Base-by-base conservation (phyloP, 2,888 invertebrate genomes). In the Acleris sparsana region DNA sequence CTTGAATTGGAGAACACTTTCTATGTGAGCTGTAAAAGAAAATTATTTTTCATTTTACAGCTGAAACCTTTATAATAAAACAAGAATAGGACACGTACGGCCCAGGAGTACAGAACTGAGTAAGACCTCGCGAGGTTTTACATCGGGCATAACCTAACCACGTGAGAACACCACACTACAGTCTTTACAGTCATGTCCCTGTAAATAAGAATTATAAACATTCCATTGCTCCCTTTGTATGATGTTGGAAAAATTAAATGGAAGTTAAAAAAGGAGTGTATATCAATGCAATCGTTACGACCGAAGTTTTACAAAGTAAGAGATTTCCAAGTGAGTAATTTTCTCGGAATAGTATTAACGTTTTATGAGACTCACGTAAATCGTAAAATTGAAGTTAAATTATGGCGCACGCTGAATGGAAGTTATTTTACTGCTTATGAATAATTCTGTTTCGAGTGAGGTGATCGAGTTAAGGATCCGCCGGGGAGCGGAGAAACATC, bases 341-440 rank as follows among this genome's bases (percentile, higher is more conserved):
- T 55, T 43, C 55, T 39, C 9, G 16, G 22, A 55, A 55, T 43
- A 20, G 55, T 44, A 55, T 55, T 55, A 55, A 55, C 20, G 43
- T 20, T 55, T 55, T 55, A 55, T 55, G 55, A 22, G 20, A 55
- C 43, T 20, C 43, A n/a, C 55, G 55, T 43, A 43, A 55, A 55
- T 43, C 55, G 55, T 55, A 55, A 55, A 55, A 43, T 22, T 39
- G 55, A 22, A 55, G 43, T 43, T n/a, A 55, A 55, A 43, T 55
- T 55, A 55, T 55, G 16, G 55, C 55, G 16, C 16, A 43, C 39
- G 7, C 39, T 43, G 55, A 55, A 55, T 55, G 55, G 43, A 55
- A 55, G 55, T 55, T 22, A 55, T 55, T 55, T 55, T 55, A 55
- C 43, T 55, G 55, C 55, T 43, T 55, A 22, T 55, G 55, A 55